Evolutionary conservation across 2,888 invertebrate species (phyloP), one percentile per base, ranked within the genome.

Genomic region (Macrophya annulata): DNA sequence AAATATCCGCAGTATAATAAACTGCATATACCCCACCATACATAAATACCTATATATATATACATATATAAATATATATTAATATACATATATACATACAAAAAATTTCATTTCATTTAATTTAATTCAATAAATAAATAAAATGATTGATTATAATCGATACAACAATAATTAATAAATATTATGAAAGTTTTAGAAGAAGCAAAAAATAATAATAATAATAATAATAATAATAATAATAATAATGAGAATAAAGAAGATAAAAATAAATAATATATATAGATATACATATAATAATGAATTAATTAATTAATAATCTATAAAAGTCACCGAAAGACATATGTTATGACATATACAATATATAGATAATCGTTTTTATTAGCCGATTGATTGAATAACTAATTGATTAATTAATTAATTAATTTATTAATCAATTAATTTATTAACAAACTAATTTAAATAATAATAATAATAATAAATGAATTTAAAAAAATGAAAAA

Each of bases 291-390:
- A 68, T 68, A 17, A 71, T 71, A 71, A 31, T 15, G 6, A 25
- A 71, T 71, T 55, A 55, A 25, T 85, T 84, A 85, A 84, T 72
- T 85, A 88, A 86, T 86, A 86, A 79, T 84, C 25, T 84, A 85
- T 79, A 86, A 87, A 84, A 87, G 85, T 86, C 86, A 87, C 85
- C 84, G 85, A 88, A 85, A 76, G 85, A 85, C 15, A 37, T 71
- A 8, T 55, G 17, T 68, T 25, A 25, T 43, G 21, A 76, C n/a
- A 68, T 77, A 68, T 10, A 31, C 31, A 31, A 68, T 10, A 37
- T 31, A 37, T 5, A 15, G 12, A 68, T 10, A 9, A 9, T 10
- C 6, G 17, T 68, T 15, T 31, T 21, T 68, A 68, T 25, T 31
- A 25, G 25, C 12, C 65, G 25, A 31, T 31, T 31, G 21, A 31